phyloP scores from a whole-genome alignment of 2,113 vertebrate species.

The Malurus cyaneus region DNA sequence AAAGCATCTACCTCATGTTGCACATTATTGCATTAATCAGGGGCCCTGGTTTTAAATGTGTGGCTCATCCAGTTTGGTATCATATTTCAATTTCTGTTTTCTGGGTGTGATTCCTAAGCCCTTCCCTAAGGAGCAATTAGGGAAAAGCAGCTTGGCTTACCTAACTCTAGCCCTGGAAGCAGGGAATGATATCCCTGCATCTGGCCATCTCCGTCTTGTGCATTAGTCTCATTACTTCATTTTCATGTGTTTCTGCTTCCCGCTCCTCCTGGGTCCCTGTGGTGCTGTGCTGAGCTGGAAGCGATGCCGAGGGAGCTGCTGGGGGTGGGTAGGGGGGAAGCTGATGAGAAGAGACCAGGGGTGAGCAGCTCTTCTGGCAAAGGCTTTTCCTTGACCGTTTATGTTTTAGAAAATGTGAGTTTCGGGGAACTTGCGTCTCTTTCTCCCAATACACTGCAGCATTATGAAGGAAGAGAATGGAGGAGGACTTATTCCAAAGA shows the following conservation, averaged over 20 bases:
- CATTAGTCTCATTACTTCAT: constrained; percentile 46
- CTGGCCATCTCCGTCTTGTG: not conserved
- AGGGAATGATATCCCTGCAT: not conserved
- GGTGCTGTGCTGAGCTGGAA: not conserved
- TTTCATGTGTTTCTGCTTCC: not conserved
- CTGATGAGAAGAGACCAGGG: not conserved
- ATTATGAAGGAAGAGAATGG: not conserved
- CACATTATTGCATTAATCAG: not conserved
- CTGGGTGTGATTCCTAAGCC: not conserved
- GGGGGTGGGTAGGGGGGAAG: not conserved
- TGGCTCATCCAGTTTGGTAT: not conserved
- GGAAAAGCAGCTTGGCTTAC: not conserved
- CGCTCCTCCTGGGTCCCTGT: not conserved
- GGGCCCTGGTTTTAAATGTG: not conserved
- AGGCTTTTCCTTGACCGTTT: not conserved
- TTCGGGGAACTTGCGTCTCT: not conserved
- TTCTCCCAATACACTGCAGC: not conserved
- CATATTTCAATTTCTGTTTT: not conserved
- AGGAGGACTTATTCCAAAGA: not conserved
- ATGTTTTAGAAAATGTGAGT: not conserved
- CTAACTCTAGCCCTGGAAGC: not conserved
- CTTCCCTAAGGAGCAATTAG: not conserved
- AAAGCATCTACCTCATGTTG: not conserved
- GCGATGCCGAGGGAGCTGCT: not conserved
- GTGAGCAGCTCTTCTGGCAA: constrained; percentile 16